Evolutionary conservation across 2,797 vertebrate genomes (phyloP), one percentile per base, ranked within the genome.

Genomic region (Acomys russatus): DNA sequence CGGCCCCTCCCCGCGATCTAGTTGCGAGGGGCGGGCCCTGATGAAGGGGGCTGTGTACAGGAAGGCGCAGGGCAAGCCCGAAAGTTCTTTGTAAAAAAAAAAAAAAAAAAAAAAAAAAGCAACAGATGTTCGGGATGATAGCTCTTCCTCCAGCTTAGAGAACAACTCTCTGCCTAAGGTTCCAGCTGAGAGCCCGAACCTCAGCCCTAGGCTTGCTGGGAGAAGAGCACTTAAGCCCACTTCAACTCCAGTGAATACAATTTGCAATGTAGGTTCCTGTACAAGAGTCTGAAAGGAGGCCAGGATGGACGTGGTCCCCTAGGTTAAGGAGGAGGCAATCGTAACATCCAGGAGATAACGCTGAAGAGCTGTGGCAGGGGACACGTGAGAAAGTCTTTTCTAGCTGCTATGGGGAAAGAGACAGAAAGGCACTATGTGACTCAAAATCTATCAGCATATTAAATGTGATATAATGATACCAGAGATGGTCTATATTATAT

Each of bases 41-140:
- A 70, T 59, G 10, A 12, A 2, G 88, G 1, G 82, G 88, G 86
- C 64, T 73, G 9, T 92, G 61, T 92, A 76, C 95, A 77, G 90
- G 92, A 85, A 51, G 74, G 71, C 82, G 77, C 80, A 0, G 1
- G 91, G 91, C 77, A 77, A 78, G 91, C 3, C 1, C 91, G 91
- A 83, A 88, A 97, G 90, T 97, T 96, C 96, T 97, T 97, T 96
- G 94, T 96, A 15, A 8, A 61, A 71, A 71, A 22, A 71, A 44
- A 71, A 44, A 11, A 25, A 49, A 28, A 66, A 66, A 66, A 66
- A 23, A 73, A 71, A 78, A 78, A 78, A 9, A 96, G 98, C 98
- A 98, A 98, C 98, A 98, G 96, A 97, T 96, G 97, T 74, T 88
- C 44, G 0, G 8, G 68, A 28, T 82, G 28, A 64, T 74, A 88